Percentiles rank a stretch among this genome's conserved stretches.
phyloP scores from a whole-genome alignment of 2,888 invertebrate species.

The Salticus scenicus region DNA sequence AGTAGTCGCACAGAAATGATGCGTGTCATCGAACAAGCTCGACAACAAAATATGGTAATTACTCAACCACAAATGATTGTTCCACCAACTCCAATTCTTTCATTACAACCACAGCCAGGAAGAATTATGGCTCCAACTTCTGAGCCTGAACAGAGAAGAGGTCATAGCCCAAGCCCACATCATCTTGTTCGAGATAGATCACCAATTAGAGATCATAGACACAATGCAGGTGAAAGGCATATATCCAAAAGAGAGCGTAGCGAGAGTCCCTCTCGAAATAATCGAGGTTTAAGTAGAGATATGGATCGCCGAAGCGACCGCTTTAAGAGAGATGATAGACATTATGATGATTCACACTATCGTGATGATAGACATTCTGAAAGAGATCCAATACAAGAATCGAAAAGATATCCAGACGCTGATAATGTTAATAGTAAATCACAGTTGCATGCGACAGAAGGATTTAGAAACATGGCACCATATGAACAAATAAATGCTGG shows the following conservation, averaged over 20 bases:
- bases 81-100: background rate
- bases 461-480: conserved; percentile 3
- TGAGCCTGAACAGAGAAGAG: conserved; percentile 39
- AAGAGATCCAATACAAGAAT: background rate
- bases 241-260: conserved; percentile 73
- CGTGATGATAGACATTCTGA: conserved; percentile 31
- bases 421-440: conserved; percentile 26
- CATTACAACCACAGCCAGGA: background rate
- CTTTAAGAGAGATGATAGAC: conserved; percentile 47
- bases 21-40: conserved; percentile 94
- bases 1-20: conserved; percentile 98
- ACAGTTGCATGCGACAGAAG: conserved; percentile 7
- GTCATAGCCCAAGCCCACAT: conserved; percentile 28
- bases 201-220: conserved; percentile 21
- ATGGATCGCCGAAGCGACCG: conserved; percentile 43
- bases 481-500: background rate
- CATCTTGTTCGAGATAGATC: conserved; percentile 77
- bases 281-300: conserved; percentile 36
- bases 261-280: conserved; percentile 61
- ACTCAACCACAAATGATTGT: background rate
- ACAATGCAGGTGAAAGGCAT: conserved; percentile 76
- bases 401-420: conserved; percentile 16
- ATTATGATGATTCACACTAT: conserved; percentile 33
- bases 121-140: background rate
- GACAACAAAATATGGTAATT: conserved; percentile 75